Base-by-base conservation (phyloP, 2,888 invertebrate genomes). In the Mimumesa dahlbomi region DNA sequence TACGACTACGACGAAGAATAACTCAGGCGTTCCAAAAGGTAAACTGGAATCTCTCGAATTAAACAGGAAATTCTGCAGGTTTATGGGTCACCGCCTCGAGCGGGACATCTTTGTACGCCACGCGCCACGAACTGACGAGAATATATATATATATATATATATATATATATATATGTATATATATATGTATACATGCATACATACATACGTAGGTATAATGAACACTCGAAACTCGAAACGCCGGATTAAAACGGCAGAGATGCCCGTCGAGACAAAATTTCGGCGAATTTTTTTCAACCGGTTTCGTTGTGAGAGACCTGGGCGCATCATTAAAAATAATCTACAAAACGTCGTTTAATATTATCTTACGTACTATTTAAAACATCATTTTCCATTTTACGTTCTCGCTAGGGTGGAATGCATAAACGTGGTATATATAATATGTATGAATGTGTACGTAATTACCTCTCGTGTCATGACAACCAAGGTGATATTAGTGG, bases 391-490 rank as follows among this genome's bases (percentile, higher is more conserved):
- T n/a, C n/a, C n/a, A n/a, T n/a, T n/a, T n/a, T n/a, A n/a, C n/a
- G n/a, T n/a, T n/a, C n/a, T n/a, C n/a, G n/a, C n/a, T n/a, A n/a
- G n/a, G n/a, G n/a, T n/a, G n/a, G n/a, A n/a, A n/a, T n/a, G n/a
- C n/a, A n/a, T n/a, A n/a, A n/a, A n/a, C n/a, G n/a, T n/a, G n/a
- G n/a, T n/a, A n/a, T n/a, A n/a, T n/a, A n/a, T n/a, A n/a, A n/a
- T n/a, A n/a, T n/a, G n/a, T n/a, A n/a, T 16, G 40, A 40, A 16
- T 5, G 6, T 7, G 13, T 9, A 29, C 29, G 14, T 14, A 29
- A 74, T 75, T 88, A 96, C 97, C 93, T 96, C 95, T 84, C 95
- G 93, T 31, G 97, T 97, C 90, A 97, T 96, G n/a, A 97, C 96
- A 53, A 96, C 93, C 3, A 97, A 91, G 0, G 97, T 97, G 18